Conservation (phyloP, 1,140 invertebrate species). For the Drosophila repleta region DNA sequence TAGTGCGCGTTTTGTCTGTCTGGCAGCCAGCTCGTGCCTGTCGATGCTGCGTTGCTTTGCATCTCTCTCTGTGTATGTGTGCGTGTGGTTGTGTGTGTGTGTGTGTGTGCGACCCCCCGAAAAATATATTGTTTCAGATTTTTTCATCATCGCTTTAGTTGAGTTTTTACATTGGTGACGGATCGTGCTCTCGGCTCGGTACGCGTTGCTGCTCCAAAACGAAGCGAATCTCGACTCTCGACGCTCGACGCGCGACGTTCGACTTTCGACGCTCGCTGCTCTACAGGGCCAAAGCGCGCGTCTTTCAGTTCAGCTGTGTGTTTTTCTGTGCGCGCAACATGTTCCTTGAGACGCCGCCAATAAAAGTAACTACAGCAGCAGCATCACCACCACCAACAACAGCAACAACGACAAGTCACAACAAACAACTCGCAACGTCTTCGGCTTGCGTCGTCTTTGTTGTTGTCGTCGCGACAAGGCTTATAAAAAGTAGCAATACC, state of each 20-base stretch:
- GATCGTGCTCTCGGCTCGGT: conserved; percentile 82
- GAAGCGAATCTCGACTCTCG: conserved; percentile 32
- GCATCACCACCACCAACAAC: conserved; percentile 17
- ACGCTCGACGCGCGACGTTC: conserved; percentile 34
- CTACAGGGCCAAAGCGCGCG: conserved; percentile 50
- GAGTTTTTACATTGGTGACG: conserved; percentile 84
- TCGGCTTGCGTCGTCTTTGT: conserved; percentile 48
- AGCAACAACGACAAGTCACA: conserved; percentile 16
- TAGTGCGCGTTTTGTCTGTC: conserved; percentile 80
- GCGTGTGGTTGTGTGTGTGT: conserved; percentile 46
- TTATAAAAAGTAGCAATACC: conserved; percentile 66
- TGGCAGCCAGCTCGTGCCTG: conserved; percentile 67
- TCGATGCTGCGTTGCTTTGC: conserved; percentile 64
- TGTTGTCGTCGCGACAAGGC: conserved; percentile 37
- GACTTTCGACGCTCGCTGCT: conserved; percentile 43
- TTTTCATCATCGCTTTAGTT: conserved; percentile 84
- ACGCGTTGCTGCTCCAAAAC: conserved; percentile 53
- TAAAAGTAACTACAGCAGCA: conserved; percentile 51
- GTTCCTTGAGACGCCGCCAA: conserved; percentile 72
- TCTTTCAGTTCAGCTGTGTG: conserved; percentile 69
- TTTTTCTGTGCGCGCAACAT: conserved; percentile 80
- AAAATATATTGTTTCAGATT: conserved; percentile 84
- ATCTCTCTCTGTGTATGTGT: conserved; percentile 45
- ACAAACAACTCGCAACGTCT: conserved; percentile 61
- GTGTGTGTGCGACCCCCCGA: conserved; percentile 76